Conservation (phyloP, 2,888 invertebrate species). For the Chymomyza fuscimana region DNA sequence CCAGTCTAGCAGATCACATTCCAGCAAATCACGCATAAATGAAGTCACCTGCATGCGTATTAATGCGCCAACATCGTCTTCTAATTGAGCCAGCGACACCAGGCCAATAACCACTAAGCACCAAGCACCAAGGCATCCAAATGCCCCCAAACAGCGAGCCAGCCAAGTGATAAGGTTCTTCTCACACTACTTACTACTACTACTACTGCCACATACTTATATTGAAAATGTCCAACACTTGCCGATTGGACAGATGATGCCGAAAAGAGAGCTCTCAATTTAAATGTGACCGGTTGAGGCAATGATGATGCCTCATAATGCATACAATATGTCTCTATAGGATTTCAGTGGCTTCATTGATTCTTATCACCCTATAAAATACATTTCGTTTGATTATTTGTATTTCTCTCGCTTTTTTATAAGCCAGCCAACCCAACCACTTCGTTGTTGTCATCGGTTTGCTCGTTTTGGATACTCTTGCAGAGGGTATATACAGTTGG, state of each 20-base stretch:
- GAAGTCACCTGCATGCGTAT: slow-evolving; percentile 52
- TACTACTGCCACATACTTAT: not conserved
- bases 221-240: not conserved
- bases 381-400: slow-evolving; percentile 77
- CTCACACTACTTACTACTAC: slow-evolving; percentile 10
- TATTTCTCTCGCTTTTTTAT: slow-evolving; percentile 70
- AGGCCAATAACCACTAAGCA: slow-evolving; percentile 7
- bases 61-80: slow-evolving; percentile 74
- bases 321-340: slow-evolving; percentile 79
- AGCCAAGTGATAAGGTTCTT: slow-evolving; percentile 40
- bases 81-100: slow-evolving; percentile 73
- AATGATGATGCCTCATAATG: slow-evolving; percentile 68
- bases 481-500: not conserved
- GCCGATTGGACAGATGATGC: not conserved
- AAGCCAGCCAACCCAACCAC: slow-evolving; percentile 45
- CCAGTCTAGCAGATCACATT: slow-evolving; percentile 48
- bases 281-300: slow-evolving; percentile 57
- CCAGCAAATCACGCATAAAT: slow-evolving; percentile 66
- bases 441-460: not conserved
- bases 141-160: slow-evolving; percentile 6
- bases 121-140: slow-evolving; percentile 13
- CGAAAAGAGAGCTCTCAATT: slow-evolving; percentile 48
- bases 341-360: slow-evolving; percentile 80
- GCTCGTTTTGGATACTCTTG: not conserved
- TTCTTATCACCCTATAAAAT: slow-evolving; percentile 80